Base-by-base conservation (phyloP, 2,888 invertebrate genomes). In the Parnassius smintheus region DNA sequence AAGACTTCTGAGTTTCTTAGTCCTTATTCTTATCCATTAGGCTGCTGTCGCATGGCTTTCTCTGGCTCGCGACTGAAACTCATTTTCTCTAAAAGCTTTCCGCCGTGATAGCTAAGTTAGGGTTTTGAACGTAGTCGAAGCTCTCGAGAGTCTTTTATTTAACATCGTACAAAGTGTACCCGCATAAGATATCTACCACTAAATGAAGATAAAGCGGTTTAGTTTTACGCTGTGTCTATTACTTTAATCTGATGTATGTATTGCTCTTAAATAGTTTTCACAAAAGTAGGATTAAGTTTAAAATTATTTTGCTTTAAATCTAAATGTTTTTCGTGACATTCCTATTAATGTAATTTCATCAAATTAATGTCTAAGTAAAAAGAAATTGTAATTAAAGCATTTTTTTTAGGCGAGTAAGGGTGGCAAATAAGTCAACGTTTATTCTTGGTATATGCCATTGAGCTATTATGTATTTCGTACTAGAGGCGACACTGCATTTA, bases 21-120 rank as follows among this genome's bases (percentile, higher is more conserved):
- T 35, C 35, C 35, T 35, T 35, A 35, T 35, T 35, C 35, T 3
- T 35, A 35, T 35, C 35, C 35, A 35, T 35, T 35, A 35, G 35
- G 35, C 35, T 4, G 7, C 35, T 35, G 35, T 35, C 7, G 35
- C 35, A 7, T 35, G 7, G 35, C 75, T 75, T 70, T 71, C 71
- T 68, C 69, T 70, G 73, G 74, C 73, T 72, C 71, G 71, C 72
- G 69, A 70, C 72, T 70, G 68, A 66, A 73, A 75, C 76, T 77
- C 74, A 77, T 77, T 75, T 75, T 68, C 75, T 74, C 74, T 73
- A 75, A 73, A 74, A 72, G 67, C 66, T 72, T 75, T 70, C 66
- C 70, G 66, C 66, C 59, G 71, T 68, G 70, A 72, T 75, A 73
- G 72, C 71, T 74, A 75, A 76, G 78, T 76, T 77, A 77, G 73